Conservation (phyloP, 2,888 invertebrate species). For the Lasius platythorax region DNA sequence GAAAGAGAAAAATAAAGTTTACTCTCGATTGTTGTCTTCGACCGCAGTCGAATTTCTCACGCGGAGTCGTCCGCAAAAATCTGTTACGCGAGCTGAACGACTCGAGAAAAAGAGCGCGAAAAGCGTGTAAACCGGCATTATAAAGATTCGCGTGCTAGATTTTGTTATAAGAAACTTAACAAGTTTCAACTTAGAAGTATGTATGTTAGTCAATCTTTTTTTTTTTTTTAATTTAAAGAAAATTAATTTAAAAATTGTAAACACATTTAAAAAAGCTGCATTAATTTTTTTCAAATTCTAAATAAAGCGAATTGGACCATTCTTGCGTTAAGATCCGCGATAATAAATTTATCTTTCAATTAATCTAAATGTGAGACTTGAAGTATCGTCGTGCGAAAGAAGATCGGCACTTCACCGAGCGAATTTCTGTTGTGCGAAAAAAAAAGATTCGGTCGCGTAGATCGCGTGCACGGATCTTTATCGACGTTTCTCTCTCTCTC, state of each 20-base stretch:
- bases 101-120: not conserved
- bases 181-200: not conserved
- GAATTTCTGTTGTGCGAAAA: not conserved
- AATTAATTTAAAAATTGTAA: not conserved
- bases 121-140: no score
- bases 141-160: not conserved
- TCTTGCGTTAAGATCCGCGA: not conserved
- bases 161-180: not conserved
- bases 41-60: not conserved
- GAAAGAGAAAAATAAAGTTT: not conserved
- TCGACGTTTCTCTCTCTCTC: conserved; percentile 13
- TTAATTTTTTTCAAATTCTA: not conserved
- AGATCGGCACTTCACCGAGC: not conserved
- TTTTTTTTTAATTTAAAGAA: not conserved
- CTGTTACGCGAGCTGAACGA: not conserved
- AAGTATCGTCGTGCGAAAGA: conserved; percentile 18
- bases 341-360: conserved; percentile 17
- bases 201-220: not conserved
- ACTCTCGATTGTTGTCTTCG: conserved; percentile 10
- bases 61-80: not conserved
- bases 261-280: no score
- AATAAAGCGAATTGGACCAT: not conserved
- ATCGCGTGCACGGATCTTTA: conserved; percentile 10
- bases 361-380: not conserved
- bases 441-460: conserved; percentile 10